Percentiles rank a stretch among this genome's conserved stretches.
Conservation (phyloP, 2,888 invertebrate genomes). For the Drosophila incognita region DNA sequence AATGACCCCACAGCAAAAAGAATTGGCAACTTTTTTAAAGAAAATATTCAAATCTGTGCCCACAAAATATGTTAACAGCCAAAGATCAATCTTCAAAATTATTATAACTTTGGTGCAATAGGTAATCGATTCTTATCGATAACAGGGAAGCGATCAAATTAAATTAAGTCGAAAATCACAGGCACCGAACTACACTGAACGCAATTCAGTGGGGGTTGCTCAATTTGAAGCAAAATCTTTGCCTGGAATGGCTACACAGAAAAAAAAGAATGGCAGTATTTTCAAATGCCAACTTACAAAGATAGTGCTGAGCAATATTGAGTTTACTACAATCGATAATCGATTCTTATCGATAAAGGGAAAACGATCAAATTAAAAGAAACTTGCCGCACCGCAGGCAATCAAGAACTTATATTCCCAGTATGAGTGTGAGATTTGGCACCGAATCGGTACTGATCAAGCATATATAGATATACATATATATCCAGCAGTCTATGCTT, state of each 20-base stretch:
- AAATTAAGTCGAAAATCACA: constrained; percentile 55
- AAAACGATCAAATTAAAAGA: background rate
- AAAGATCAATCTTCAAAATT: background rate
- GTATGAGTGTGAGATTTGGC: background rate
- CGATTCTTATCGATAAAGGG: background rate
- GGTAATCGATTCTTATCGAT: constrained; percentile 1
- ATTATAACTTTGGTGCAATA: background rate
- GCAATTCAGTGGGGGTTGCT: background rate
- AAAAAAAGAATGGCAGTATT: background rate
- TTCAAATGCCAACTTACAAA: background rate
- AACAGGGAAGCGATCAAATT: background rate
- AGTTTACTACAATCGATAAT: background rate
- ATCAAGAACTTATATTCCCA: background rate
- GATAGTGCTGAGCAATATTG: background rate
- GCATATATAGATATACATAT: background rate
- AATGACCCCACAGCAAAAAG: background rate
- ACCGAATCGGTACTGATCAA: background rate
- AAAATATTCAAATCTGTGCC: background rate
- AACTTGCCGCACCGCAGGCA: background rate
- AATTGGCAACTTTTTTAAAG: background rate
- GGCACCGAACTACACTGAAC: constrained; percentile 40
- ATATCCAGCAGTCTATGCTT: background rate
- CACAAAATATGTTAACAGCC: background rate
- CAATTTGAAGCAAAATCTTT: background rate
- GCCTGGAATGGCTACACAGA: background rate